Base-by-base conservation (phyloP, 2,113 vertebrate genomes). In the Oryzias javanicus region DNA sequence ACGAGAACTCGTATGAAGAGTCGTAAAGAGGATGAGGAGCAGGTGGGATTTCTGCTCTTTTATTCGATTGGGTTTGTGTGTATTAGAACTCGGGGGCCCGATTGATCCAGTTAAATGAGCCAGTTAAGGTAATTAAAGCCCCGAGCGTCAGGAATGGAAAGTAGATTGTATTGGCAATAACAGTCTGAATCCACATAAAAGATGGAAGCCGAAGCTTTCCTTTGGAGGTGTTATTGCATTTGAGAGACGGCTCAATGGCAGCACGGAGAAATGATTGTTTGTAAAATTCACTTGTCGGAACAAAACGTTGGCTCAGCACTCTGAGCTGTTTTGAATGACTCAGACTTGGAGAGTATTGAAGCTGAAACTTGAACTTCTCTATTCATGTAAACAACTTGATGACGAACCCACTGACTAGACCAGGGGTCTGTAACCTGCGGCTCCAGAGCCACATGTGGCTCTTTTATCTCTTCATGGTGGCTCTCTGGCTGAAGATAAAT, bases 71-170 rank as follows among this genome's bases (percentile, higher is more conserved):
- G 40, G 70, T 67, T 35, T 35, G 46, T 42, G 29, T 46, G 50
- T 56, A 47, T 54, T 50, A 49, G 59, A 27, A 67, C 45, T 50
- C 2, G 35, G 35, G n/a, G 56, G 55, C 58, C 25, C 22, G 71
- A 86, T 88, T 70, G 82, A 86, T 88, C 77, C 66, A 63, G 77
- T 67, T 87, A 82, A 87, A 88, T 86, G 84, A 87, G 81, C 81
- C 86, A 84, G 75, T 87, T 85, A 85, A 78, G 76, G 86, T 87
- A 87, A 87, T 88, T 87, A 88, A 83, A 80, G 75, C 67, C 64
- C 62, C 46, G 47, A 69, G 75, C 71, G 55, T 56, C 48, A 27
- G 62, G 59, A 24, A 76, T 65, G 67, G 74, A 55, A 74, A 67
- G 72, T 71, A 77, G 74, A 87, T 82, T 83, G 74, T 81, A 87